Evolutionary conservation across 2,888 invertebrate species (phyloP), one percentile per base, ranked within the genome.

Genomic region (Dermolepida albohirtum): DNA sequence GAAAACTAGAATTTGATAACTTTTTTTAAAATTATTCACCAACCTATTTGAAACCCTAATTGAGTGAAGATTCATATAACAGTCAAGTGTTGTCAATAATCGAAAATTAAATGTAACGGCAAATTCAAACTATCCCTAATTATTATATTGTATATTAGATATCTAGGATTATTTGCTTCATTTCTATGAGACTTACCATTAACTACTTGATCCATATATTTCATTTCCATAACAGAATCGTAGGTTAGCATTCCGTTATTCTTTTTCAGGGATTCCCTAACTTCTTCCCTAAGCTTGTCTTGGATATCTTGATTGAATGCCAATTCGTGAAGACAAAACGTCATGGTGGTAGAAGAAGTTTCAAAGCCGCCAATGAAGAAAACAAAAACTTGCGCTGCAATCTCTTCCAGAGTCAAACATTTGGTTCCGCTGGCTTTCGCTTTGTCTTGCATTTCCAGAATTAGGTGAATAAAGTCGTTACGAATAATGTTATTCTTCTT

Each of bases 351-450:
- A 5, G 50, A 40, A 17, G 51, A 16, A 5, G 68, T 64, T 57
- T 68, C 68, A 44, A 57, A 68, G 14, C 64, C 64, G 12, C 43
- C 59, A 14, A 59, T 5, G n/a, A 68, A 64, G 17, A 68, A 55
- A 40, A 57, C 43, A 27, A 50, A 57, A 16, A 49, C 50, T 29
- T 64, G 68, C 11, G 64, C 34, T 41, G 57, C 40, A 7, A 68
- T 44, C n/a, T 64, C 17, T n/a, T 41, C 55, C 22, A 41, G 5
- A 2, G 55, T 55, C 10, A 34, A 34, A 10, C 34, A 17, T 82
- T 72, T 69, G 41, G 70, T 64, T 22, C 22, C 41, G 12, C 17
- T 27, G 22, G 2, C 17, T 11, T 34, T 34, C 6, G 22, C 12
- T 43, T 55, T 17, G 6, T 40, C 22, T 43, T 55, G 41, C 17